Evolutionary conservation across 2,113 vertebrate species (phyloP).

Genomic region (Cettia cetti): DNA sequence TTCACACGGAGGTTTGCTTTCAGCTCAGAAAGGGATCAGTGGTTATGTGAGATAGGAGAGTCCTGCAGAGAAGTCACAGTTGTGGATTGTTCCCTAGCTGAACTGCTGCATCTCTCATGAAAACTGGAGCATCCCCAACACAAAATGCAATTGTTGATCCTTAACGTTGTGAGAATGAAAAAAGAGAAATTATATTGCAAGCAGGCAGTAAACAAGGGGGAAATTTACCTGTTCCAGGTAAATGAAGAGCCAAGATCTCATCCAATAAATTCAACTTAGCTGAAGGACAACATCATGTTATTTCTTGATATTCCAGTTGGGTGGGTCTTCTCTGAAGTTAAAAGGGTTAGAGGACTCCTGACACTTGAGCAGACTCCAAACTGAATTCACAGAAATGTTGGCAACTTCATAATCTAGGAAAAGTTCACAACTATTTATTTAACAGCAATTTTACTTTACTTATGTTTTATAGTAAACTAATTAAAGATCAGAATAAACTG

Average conservation of each 20-base stretch:
- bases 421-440: neutral
- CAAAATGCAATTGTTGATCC: neutral
- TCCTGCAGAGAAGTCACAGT: neutral
- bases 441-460: neutral
- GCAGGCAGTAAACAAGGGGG: neutral
- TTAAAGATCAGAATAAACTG: neutral
- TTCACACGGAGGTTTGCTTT: conserved; percentile 45
- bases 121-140: neutral
- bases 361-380: neutral
- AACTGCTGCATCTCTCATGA: neutral
- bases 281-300: neutral
- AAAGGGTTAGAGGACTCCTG: neutral
- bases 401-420: neutral
- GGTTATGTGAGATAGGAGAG: neutral
- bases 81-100: neutral
- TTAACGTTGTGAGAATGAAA: neutral
- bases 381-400: neutral
- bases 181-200: neutral
- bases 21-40: conserved; percentile 17
- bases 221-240: neutral
- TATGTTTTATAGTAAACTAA: neutral
- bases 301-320: neutral
- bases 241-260: neutral
- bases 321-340: neutral
- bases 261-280: neutral